phyloP scores from a whole-genome alignment of 2,797 vertebrate genomes.

The Micromesistius poutassou region DNA sequence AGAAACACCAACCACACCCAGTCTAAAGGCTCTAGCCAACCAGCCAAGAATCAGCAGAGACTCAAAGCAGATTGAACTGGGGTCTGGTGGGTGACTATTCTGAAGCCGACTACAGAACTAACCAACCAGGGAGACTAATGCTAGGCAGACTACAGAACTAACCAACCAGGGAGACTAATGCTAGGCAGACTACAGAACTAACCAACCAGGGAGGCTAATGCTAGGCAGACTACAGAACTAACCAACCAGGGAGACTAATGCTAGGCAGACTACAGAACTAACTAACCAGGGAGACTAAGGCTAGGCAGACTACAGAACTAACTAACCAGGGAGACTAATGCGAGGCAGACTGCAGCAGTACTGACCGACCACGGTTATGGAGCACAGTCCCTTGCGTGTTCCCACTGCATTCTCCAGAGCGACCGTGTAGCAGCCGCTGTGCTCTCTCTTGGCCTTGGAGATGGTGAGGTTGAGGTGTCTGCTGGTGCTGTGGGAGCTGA shows the following conservation, averaged over 20 bases:
- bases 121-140: not conserved
- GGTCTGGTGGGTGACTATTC: too few species aligned
- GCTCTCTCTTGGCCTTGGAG: constrained; percentile 84
- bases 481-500: constrained; percentile 77
- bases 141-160: too few species aligned
- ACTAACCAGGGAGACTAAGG: too few species aligned
- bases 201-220: too few species aligned
- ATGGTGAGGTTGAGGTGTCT: constrained; percentile 81
- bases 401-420: constrained; percentile 88
- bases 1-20: not conserved
- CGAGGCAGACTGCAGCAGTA: constrained; percentile 12
- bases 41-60: not conserved
- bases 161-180: not conserved
- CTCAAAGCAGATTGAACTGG: too few species aligned
- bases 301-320: not conserved
- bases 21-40: not conserved
- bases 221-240: too few species aligned
- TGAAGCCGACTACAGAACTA: not conserved
- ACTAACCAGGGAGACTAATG: not conserved
- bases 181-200: not conserved
- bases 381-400: constrained; percentile 84
- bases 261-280: too few species aligned
- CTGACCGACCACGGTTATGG: constrained; percentile 92
- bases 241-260: too few species aligned
- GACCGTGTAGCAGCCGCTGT: constrained; percentile 89